These are phyloP conservation scores for Amphipoea oculea DNA, from an alignment of 2,888 invertebrate genomes.

Conservation along the genomic window DNA sequence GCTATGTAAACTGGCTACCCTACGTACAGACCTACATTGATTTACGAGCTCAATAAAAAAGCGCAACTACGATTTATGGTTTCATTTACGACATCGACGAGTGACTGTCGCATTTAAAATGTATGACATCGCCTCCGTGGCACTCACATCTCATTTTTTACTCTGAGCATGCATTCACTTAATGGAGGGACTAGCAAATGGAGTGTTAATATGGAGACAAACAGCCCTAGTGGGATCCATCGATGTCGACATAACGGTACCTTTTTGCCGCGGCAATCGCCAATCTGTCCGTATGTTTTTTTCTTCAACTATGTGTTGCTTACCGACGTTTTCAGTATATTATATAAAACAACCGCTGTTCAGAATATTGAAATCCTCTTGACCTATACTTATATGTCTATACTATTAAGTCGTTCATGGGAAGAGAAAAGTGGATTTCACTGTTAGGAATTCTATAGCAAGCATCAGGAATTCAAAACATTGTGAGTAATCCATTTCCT, in stretches of 20 bases:
- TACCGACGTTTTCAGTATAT: background rate
- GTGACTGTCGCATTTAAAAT: slow-evolving; percentile 53
- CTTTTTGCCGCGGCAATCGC: background rate
- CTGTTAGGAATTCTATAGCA: background rate
- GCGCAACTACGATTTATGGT: slow-evolving; percentile 48
- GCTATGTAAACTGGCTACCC: slow-evolving; percentile 18
- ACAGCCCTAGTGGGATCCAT: background rate
- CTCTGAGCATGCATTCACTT: slow-evolving; percentile 23
- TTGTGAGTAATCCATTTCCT: slow-evolving; percentile 27
- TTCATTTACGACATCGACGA: slow-evolving; percentile 53
- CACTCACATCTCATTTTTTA: slow-evolving; percentile 51
- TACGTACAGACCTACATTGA: slow-evolving; percentile 22
- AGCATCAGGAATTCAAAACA: background rate
- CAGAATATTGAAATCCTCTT: background rate
- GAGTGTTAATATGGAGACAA: slow-evolving; percentile 16
- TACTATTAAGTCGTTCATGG: background rate
- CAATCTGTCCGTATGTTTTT: background rate
- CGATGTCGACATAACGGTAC: background rate
- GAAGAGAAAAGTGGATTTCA: background rate
- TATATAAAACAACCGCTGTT: background rate
- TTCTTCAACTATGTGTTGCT: background rate
- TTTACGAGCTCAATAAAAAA: slow-evolving; percentile 52
- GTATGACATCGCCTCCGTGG: slow-evolving; percentile 50
- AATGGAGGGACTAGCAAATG: slow-evolving; percentile 19
- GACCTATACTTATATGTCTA: background rate